A percentile compares a stretch with the other conserved stretches of the same genome.
These are phyloP conservation scores for Mus minutoides DNA, from an alignment of 2,797 vertebrate species.

Conservation along the genomic window DNA sequence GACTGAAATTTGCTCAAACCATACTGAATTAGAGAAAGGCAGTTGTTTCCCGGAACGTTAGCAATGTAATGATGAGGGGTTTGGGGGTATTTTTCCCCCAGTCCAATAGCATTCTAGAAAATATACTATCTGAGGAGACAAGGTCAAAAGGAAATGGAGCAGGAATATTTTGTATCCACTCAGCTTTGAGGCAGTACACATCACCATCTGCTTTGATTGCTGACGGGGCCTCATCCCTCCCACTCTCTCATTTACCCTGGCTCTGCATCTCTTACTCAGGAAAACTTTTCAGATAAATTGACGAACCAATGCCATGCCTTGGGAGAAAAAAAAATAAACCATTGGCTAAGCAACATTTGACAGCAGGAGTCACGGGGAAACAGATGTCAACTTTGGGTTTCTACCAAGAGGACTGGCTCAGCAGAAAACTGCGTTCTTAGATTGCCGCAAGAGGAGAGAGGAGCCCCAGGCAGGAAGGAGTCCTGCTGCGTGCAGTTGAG, in stretches of 20 bases:
- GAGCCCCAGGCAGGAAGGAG: background rate
- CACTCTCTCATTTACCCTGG: background rate
- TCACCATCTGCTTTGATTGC: conserved; percentile 42
- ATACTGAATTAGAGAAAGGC: background rate
- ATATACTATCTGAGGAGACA: background rate
- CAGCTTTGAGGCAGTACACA: background rate
- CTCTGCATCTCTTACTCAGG: conserved; percentile 26
- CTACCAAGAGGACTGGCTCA: conserved; percentile 2
- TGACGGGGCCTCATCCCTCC: background rate
- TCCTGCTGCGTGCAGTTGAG: accelerated
- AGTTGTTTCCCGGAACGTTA: background rate
- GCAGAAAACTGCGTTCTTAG: conserved; percentile 13
- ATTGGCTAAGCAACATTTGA: conserved; percentile 38
- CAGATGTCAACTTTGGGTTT: conserved; percentile 23
- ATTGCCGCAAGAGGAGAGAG: background rate
- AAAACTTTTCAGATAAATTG: conserved; percentile 52
- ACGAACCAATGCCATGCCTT: conserved; percentile 31
- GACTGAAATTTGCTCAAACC: background rate
- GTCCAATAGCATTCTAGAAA: background rate
- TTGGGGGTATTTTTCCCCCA: background rate
- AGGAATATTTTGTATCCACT: background rate
- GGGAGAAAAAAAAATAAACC: background rate
- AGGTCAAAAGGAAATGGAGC: background rate
- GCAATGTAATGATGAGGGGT: background rate
- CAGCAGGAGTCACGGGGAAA: conserved; percentile 41